Evolutionary conservation across 2,797 vertebrate species (phyloP), one percentile per base, ranked within the genome.

Genomic region (Chiroxiphia lanceolata): DNA sequence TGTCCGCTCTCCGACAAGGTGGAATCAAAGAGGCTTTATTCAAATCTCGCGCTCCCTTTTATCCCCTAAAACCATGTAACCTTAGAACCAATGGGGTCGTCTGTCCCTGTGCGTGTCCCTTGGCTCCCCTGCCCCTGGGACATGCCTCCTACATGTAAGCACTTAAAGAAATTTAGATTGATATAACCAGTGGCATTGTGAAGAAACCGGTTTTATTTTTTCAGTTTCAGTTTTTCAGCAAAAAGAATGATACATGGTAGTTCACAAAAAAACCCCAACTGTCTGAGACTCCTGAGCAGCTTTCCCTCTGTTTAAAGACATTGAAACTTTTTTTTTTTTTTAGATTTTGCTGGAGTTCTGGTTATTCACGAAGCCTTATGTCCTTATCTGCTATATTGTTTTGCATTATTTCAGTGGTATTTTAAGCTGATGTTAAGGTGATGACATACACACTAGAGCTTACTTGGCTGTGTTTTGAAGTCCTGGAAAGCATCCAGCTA

Each of bases 381-480:
- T 79, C 3, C 64, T 89, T 95, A 94, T 94, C 78, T 79, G 83
- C 93, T 90, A 56, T 71, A 56, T 88, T 95, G 95, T 96, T 97
- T 94, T 94, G 31, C 65, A 94, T 97, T 97, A 95, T 96, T 98
- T 97, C 85, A 92, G 83, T 96, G 83, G 88, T 95, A 95, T 97
- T 97, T 97, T 95, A 96, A 96, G 93, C 51, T 96, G 90, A 95
- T 91, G 67, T 96, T 90, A 97, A 94, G 90, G 92, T 97, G 94
- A 96, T 96, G 89, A 97, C 97, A 95, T 95, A 94, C 78, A 90
- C 45, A 80, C 44, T 96, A 91, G 96, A 94, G 70, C 82, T 96
- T 92, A 77, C 69, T 97, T 97, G 94, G 93, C 94, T 95, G 60
- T 77, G 59, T 84, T 69, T 89, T 81, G 67, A 93, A 91, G 57